phyloP scores from a whole-genome alignment of 2,797 vertebrate genomes.

The Rachycentron canadum region DNA sequence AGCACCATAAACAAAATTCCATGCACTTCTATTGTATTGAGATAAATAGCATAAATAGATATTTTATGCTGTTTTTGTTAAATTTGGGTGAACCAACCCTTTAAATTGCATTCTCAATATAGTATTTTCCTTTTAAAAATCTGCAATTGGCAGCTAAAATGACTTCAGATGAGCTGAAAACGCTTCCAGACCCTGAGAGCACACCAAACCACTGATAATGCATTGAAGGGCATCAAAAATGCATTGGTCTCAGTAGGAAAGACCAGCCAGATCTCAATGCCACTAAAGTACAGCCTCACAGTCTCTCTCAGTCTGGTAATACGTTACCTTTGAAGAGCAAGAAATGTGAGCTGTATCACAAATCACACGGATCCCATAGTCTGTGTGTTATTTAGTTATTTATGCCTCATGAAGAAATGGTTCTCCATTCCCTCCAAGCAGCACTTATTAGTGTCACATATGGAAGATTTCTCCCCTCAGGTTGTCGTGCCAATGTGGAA shows the following conservation, averaged over 20 bases:
- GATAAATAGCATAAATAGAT: neutral
- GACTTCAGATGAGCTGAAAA: conserved; percentile 56
- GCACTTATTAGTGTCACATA: conserved; percentile 80
- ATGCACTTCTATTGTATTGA: neutral
- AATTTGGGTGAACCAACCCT: conserved; percentile 11
- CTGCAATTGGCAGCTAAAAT: conserved; percentile 45
- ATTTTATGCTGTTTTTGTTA: neutral
- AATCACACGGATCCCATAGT: conserved; percentile 66
- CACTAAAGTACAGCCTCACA: conserved; percentile 26
- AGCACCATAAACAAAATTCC: neutral
- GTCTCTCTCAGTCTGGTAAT: conserved; percentile 38
- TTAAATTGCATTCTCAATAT: conserved; percentile 37
- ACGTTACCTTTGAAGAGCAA: conserved; percentile 65
- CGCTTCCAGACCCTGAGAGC: conserved; percentile 31
- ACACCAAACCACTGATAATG: conserved; percentile 58
- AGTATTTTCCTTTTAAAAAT: conserved; percentile 49
- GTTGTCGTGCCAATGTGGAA: conserved; percentile 73
- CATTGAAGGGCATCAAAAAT: conserved; percentile 66
- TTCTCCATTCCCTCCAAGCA: conserved; percentile 55
- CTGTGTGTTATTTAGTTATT: conserved; percentile 73
- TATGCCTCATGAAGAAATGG: conserved; percentile 69
- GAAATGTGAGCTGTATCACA: conserved; percentile 65
- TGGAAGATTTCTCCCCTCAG: conserved; percentile 73
- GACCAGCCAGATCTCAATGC: conserved; percentile 46
- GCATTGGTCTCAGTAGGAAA: conserved; percentile 66